Percentiles rank a stretch among this genome's conserved stretches.
Evolutionary conservation across 2,888 invertebrate genomes (phyloP).

Genomic region (Caprella mutica): DNA sequence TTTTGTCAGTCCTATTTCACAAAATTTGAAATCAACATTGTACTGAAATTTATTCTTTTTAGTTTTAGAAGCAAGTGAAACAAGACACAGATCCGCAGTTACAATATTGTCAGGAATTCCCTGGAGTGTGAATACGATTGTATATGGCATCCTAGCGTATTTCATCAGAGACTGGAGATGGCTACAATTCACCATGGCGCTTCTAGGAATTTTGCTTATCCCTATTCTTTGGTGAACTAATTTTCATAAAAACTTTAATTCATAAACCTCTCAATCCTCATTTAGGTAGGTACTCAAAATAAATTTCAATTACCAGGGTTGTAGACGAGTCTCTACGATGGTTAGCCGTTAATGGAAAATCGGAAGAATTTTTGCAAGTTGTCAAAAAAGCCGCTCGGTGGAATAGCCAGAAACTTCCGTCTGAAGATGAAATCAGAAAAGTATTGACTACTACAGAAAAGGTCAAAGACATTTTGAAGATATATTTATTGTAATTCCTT

Average conservation of each 20-base stretch:
- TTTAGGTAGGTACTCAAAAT: no score
- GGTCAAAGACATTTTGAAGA: no score
- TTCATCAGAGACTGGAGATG: slow-evolving; percentile 16
- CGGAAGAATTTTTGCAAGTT: neutral
- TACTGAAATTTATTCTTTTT: no score
- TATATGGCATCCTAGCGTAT: slow-evolving; percentile 15
- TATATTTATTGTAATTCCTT: no score
- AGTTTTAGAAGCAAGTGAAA: slow-evolving; percentile 23
- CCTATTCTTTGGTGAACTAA: slow-evolving; percentile 15
- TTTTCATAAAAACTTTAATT: no score
- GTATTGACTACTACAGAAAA: no score
- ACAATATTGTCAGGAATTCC: slow-evolving; percentile 11
- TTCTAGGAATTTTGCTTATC: slow-evolving; percentile 5
- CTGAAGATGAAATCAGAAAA: no score
- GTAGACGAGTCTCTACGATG: slow-evolving; percentile 16
- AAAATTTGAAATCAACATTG: no score
- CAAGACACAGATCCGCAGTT: slow-evolving; percentile 8
- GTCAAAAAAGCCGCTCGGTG: slow-evolving; percentile 4
- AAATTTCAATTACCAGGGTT: neutral
- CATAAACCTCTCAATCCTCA: no score
- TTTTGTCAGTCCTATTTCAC: no score
- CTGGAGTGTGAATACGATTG: slow-evolving; percentile 10
- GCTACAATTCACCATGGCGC: slow-evolving; percentile 9
- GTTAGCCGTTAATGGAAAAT: slow-evolving; percentile 10
- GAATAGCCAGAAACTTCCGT: no score